Evolutionary conservation across 2,888 invertebrate species (phyloP).

Genomic region (Neoitamus cyanurus): DNA sequence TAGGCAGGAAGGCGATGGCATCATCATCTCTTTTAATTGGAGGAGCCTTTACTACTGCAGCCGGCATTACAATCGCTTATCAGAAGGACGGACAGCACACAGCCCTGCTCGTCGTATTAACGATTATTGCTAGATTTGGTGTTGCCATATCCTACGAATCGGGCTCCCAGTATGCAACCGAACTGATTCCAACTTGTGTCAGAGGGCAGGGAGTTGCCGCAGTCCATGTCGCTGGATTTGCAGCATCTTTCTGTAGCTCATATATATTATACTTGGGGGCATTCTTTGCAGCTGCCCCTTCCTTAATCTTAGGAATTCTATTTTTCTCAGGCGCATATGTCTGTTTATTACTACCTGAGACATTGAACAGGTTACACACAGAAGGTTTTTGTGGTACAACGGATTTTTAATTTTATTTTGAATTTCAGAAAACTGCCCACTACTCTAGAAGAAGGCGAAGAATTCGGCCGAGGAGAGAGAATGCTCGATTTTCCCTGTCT

Average conservation of each 20-base stretch:
- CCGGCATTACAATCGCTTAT: slow-evolving; percentile 65
- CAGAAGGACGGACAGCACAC: slow-evolving; percentile 56
- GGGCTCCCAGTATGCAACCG: slow-evolving; percentile 73
- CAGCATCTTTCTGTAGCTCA: slow-evolving; percentile 68
- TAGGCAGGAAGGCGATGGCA: slow-evolving; percentile 70
- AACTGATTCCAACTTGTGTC: slow-evolving; percentile 73
- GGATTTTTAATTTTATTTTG: neutral
- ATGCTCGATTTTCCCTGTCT: slow-evolving; percentile 68
- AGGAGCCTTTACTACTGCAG: slow-evolving; percentile 68
- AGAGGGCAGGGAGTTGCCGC: slow-evolving; percentile 73
- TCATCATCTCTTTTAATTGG: slow-evolving; percentile 69
- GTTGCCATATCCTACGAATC: slow-evolving; percentile 74
- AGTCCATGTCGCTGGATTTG: slow-evolving; percentile 71
- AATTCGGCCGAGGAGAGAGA: slow-evolving; percentile 70
- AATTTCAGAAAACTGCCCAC: slow-evolving; percentile 68
- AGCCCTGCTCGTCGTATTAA: slow-evolving; percentile 66
- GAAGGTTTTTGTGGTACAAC: neutral
- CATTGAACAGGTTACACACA: slow-evolving; percentile 58
- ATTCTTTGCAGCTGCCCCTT: slow-evolving; percentile 62
- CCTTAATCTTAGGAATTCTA: slow-evolving; percentile 65
- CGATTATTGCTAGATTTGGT: slow-evolving; percentile 70
- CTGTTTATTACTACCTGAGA: slow-evolving; percentile 69
- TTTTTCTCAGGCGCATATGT: slow-evolving; percentile 65
- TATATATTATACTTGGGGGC: slow-evolving; percentile 65
- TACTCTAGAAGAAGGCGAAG: slow-evolving; percentile 72